Evolutionary conservation across 35 echinoderm and acorn worm species (phyloP).

Genomic region (Apostichopus parvimensis): DNA sequence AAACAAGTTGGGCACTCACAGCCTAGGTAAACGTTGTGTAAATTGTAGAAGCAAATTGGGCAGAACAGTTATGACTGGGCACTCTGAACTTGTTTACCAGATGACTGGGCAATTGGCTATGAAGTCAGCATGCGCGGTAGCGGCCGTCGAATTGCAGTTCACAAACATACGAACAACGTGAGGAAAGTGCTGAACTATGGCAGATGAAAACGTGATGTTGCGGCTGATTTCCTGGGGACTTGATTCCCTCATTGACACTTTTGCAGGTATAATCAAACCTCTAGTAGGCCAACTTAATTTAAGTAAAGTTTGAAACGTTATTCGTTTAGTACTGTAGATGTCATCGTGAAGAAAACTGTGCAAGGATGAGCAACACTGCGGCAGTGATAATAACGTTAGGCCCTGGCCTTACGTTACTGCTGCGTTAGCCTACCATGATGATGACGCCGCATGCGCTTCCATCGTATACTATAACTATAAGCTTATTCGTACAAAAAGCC

Average conservation of each 20-base stretch:
- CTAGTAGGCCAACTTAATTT: background rate
- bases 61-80: background rate
- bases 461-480: too few species aligned
- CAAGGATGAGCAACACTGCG: background rate
- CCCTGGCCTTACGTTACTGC: background rate
- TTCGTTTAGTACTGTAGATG: background rate
- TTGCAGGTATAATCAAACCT: too few species aligned
- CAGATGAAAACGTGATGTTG: conserved; percentile 9
- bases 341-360: background rate
- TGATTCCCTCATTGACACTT: too few species aligned
- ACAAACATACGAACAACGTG: background rate
- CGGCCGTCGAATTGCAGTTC: background rate
- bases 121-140: conserved; percentile 1
- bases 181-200: background rate
- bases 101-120: background rate
- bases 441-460: too few species aligned
- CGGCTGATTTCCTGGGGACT: conserved; percentile 1
- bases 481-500: too few species aligned
- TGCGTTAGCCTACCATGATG: background rate
- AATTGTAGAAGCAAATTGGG: conserved; percentile 3
- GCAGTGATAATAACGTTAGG: background rate
- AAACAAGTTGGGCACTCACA: conserved; percentile 19
- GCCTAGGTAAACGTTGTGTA: background rate
- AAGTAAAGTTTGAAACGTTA: background rate
- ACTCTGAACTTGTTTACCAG: background rate